These are phyloP conservation scores for Pempheris klunzingeri DNA, from an alignment of 2,797 vertebrate genomes.

Conservation along the genomic window DNA sequence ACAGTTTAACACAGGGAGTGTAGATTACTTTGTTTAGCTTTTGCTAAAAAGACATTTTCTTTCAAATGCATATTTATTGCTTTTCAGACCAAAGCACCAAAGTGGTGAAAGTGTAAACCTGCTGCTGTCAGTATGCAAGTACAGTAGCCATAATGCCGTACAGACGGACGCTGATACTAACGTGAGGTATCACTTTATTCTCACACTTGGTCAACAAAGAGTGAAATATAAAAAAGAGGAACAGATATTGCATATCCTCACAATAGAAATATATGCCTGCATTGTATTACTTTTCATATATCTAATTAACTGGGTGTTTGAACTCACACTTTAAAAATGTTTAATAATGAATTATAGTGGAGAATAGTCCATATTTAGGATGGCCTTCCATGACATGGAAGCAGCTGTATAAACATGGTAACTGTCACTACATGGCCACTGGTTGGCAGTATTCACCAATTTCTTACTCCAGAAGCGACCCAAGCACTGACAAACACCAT, in stretches of 20 bases:
- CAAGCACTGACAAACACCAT: neutral
- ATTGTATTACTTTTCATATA: neutral
- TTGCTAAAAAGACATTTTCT: no score
- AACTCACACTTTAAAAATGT: neutral
- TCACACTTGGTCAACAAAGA: neutral
- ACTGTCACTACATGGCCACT: constrained; percentile 27
- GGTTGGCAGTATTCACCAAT: constrained; percentile 54
- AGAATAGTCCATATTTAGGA: neutral
- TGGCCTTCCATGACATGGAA: neutral
- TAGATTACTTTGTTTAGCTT: no score
- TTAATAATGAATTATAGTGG: neutral
- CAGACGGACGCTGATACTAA: no score
- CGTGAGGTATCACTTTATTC: neutral
- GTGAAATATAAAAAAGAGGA: neutral
- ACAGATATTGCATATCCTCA: neutral
- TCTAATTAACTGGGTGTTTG: neutral
- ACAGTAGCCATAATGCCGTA: neutral
- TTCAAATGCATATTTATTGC: no score
- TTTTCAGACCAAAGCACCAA: neutral
- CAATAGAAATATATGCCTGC: neutral
- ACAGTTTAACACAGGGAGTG: no score
- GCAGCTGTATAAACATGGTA: neutral
- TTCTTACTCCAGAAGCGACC: neutral
- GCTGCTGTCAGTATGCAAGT: neutral
- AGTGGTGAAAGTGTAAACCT: neutral